A percentile compares a stretch with the other conserved stretches of the same genome.
Evolutionary conservation across 1,140 invertebrate species (phyloP).

Genomic region (Subanguina moxae): DNA sequence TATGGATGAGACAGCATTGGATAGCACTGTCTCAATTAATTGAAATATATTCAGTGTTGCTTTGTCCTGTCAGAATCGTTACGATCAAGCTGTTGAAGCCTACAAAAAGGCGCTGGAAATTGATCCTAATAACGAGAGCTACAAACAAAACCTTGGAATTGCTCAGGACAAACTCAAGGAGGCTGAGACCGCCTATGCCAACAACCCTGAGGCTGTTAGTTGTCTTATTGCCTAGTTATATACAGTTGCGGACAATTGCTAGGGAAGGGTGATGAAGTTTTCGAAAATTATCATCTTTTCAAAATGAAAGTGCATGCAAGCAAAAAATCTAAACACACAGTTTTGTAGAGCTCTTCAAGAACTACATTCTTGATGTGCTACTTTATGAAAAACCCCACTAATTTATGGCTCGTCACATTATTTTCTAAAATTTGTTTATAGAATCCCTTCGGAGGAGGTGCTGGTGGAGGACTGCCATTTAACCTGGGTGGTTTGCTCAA

Average conservation of each 20-base stretch:
- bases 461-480: conserved; percentile 19
- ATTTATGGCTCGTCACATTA: no score
- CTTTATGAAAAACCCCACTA: no score
- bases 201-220: conserved; percentile 25
- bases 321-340: no score
- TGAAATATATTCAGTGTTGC: conserved; percentile 68
- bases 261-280: neutral
- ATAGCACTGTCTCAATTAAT: no score
- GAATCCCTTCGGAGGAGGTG: no score
- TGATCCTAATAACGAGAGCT: conserved; percentile 83
- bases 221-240: no score
- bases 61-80: conserved; percentile 75
- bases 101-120: conserved; percentile 82
- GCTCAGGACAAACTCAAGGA: conserved; percentile 68
- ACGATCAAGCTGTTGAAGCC: conserved; percentile 75
- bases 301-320: neutral
- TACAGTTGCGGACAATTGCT: no score
- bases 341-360: no score
- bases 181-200: conserved; percentile 27
- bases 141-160: conserved; percentile 78
- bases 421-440: no score
- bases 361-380: neutral
- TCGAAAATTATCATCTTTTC: neutral
- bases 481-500: conserved; percentile 43
- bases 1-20: no score